Conservation (phyloP, 1,140 invertebrate genomes). For the Charaxes varanes region DNA sequence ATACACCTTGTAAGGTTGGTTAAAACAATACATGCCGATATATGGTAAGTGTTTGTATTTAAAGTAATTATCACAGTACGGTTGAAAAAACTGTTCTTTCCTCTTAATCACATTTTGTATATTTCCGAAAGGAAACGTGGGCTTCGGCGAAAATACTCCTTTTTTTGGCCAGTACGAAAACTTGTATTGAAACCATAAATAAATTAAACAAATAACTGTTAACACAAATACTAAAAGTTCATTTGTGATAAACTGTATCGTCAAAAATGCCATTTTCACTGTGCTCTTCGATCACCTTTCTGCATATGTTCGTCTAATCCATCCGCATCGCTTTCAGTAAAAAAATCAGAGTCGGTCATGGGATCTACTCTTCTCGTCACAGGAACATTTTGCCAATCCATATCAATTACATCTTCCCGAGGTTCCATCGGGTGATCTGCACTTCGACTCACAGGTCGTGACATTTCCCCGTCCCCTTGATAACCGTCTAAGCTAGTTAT, state of each 20-base stretch:
- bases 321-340: conserved; percentile 90
- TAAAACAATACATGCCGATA: conserved; percentile 65
- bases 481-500: conserved; percentile 91
- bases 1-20: no score
- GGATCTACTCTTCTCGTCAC: conserved; percentile 80
- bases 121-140: conserved; percentile 69
- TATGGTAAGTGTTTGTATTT: conserved; percentile 54
- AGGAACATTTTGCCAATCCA: conserved; percentile 73
- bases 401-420: conserved; percentile 64
- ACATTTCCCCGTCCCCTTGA: conserved; percentile 90
- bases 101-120: conserved; percentile 53
- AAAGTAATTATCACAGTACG: conserved; percentile 51
- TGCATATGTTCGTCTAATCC: conserved; percentile 82
- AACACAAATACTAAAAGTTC: no score
- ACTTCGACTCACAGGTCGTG: conserved; percentile 83
- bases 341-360: conserved; percentile 93
- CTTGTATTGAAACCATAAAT: conserved; percentile 59
- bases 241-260: no score
- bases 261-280: conserved; percentile 77
- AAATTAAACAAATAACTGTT: no score
- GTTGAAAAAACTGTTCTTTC: conserved; percentile 54
- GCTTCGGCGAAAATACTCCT: conserved; percentile 53
- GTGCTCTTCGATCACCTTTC: conserved; percentile 81
- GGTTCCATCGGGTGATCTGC: conserved; percentile 78
- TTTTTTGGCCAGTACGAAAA: conserved; percentile 59